Percentiles rank a stretch among this genome's conserved stretches.
Conservation (phyloP, 2,797 vertebrate species). For the Acanthiza pusilla region DNA sequence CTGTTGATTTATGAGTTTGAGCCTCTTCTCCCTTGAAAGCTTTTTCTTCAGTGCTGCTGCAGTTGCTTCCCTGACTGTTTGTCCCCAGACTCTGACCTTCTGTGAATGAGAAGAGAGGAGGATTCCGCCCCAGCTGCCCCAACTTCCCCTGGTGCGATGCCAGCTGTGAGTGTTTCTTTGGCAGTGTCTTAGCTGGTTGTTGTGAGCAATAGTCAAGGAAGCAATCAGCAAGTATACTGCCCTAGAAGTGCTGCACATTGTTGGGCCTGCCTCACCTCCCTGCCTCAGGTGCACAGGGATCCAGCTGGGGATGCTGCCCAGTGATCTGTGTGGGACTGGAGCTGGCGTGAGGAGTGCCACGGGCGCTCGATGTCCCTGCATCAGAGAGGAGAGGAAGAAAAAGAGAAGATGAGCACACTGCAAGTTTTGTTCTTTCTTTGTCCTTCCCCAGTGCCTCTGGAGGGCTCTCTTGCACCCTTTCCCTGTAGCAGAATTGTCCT, state of each 20-base stretch:
- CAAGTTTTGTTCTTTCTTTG: background rate
- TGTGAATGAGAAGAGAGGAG: background rate
- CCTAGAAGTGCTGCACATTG: slow-evolving; percentile 96
- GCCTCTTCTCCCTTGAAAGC: background rate
- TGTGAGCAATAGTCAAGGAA: slow-evolving; percentile 92
- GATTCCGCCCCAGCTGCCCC: background rate
- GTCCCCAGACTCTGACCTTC: background rate
- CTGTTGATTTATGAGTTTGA: background rate
- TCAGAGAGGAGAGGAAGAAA: background rate
- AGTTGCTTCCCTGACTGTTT: background rate
- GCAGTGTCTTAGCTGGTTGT: slow-evolving; percentile 99
- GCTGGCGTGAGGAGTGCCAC: background rate
- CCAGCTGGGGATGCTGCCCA: background rate
- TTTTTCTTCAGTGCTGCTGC: background rate
- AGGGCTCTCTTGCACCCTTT: background rate
- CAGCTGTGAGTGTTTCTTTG: slow-evolving; percentile 99
- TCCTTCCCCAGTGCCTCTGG: accelerated
- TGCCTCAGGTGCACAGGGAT: background rate
- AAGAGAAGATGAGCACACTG: background rate
- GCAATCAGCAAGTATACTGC: slow-evolving; percentile 99
- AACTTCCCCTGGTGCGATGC: background rate
- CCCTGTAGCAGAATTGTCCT: background rate
- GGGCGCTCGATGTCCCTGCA: background rate
- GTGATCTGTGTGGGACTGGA: background rate
- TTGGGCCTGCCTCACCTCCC: slow-evolving; percentile 34